Percentiles rank a stretch among this genome's conserved stretches.
Conservation (phyloP, 2,113 vertebrate genomes). For the Pao palembangensis region DNA sequence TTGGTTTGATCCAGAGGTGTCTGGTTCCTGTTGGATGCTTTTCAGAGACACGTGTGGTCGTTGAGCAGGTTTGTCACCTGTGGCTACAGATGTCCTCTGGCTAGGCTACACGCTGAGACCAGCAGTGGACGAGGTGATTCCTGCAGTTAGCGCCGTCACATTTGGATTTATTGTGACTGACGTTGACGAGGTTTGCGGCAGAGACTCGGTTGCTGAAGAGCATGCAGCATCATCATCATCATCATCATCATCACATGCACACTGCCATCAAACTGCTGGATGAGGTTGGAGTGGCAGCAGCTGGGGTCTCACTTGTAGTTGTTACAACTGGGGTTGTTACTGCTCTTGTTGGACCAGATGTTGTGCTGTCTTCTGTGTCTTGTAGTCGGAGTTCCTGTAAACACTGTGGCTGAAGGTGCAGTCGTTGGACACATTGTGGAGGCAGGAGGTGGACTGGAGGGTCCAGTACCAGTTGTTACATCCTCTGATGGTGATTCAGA, state of each 20-base stretch:
- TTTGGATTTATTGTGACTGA: no score
- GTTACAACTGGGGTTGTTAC: not conserved
- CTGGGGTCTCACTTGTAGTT: not conserved
- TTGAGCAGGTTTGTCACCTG: not conserved
- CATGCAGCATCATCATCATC: no score
- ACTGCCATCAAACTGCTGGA: not conserved
- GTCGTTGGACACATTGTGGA: not conserved
- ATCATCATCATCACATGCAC: no score
- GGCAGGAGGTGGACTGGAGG: not conserved
- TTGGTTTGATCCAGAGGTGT: no score
- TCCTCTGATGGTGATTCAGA: no score
- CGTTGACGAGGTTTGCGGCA: no score
- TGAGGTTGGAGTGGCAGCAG: not conserved
- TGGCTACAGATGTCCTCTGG: not conserved
- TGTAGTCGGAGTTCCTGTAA: not conserved
- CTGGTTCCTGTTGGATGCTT: not conserved
- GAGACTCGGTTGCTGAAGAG: no score
- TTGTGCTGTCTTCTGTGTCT: no score
- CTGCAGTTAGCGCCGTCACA: not conserved
- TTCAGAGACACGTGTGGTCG: not conserved
- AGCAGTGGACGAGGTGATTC: not conserved
- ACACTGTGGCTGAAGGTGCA: not conserved
- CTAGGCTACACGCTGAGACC: not conserved
- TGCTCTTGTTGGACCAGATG: not conserved
- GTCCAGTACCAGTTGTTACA: no score